Evolutionary conservation across 1,140 invertebrate species (phyloP).

Genomic region (Macrobrachium rosenbergii): DNA sequence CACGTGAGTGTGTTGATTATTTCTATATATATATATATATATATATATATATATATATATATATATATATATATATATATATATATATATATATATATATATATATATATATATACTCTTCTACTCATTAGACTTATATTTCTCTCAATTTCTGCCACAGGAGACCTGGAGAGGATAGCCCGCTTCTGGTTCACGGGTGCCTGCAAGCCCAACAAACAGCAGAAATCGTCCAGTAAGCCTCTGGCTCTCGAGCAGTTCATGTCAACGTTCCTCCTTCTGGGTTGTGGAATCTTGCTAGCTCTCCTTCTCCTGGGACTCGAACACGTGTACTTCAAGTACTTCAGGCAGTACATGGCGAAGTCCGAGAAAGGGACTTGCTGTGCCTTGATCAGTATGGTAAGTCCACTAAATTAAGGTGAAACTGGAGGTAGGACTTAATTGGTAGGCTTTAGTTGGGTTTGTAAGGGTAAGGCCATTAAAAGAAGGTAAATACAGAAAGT

Average conservation of each 20-base stretch:
- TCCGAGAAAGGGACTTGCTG: constrained; percentile 90
- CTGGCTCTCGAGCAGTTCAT: constrained; percentile 97
- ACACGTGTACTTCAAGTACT: constrained; percentile 86
- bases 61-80: constrained; percentile 7
- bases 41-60: constrained; percentile 37
- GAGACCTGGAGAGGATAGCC: constrained; percentile 92
- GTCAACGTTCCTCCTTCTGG: constrained; percentile 94
- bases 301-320: constrained; percentile 88
- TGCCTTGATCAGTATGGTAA: constrained; percentile 88
- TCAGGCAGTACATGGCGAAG: constrained; percentile 87
- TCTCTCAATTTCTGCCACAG: constrained; percentile 70
- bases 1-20: too few relatives aligned
- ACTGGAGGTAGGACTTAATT: too few relatives aligned
- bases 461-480: too few relatives aligned
- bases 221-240: constrained; percentile 78
- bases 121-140: background rate
- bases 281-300: constrained; percentile 91
- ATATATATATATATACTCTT: constrained; percentile 27
- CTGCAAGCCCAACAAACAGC: constrained; percentile 88
- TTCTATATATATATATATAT: background rate
- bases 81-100: too few relatives aligned
- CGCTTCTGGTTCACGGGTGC: constrained; percentile 98
- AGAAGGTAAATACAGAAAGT: too few relatives aligned
- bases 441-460: too few relatives aligned
- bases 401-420: constrained; percentile 46